Evolutionary conservation across 2,888 invertebrate species (phyloP).

Genomic region (Leucania comma): DNA sequence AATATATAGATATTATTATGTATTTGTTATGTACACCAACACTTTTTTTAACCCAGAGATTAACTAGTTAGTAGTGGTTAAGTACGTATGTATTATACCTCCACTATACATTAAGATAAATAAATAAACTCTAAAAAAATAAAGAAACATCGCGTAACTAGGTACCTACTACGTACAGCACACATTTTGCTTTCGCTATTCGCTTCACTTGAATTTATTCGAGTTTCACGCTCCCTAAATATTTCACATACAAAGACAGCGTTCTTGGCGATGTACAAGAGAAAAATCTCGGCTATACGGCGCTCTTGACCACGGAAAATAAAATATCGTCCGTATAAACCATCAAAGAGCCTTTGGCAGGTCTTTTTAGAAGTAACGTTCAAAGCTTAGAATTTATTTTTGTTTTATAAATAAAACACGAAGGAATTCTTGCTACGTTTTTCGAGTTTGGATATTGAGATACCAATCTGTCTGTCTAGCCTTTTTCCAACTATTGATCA

Average conservation of each 20-base stretch:
- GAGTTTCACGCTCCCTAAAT: constrained; percentile 48
- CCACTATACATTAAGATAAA: too few species aligned
- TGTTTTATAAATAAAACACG: constrained; percentile 33
- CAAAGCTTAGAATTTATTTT: constrained; percentile 30
- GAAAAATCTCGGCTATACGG: constrained; percentile 48
- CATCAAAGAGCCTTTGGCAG: constrained; percentile 50
- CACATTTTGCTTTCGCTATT: constrained; percentile 7
- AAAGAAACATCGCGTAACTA: neutral
- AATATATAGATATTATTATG: too few species aligned
- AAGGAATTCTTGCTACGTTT: constrained; percentile 5
- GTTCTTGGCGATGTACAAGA: constrained; percentile 54
- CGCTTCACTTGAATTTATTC: constrained; percentile 37
- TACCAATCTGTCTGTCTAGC: neutral
- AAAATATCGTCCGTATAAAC: constrained; percentile 56
- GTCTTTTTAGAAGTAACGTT: constrained; percentile 47
- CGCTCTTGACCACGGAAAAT: constrained; percentile 57
- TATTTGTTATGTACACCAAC: too few species aligned
- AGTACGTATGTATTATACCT: too few species aligned
- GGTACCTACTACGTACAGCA: neutral
- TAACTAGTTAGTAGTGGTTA: too few species aligned
- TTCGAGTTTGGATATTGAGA: constrained; percentile 8
- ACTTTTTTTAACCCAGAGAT: too few species aligned
- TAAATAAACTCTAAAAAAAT: too few species aligned
- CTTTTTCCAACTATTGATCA: too few species aligned
- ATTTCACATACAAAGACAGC: constrained; percentile 48